Evolutionary conservation across 1,140 invertebrate genomes (phyloP), one percentile per base, ranked within the genome.

Genomic region (Eurosta solidaginis): DNA sequence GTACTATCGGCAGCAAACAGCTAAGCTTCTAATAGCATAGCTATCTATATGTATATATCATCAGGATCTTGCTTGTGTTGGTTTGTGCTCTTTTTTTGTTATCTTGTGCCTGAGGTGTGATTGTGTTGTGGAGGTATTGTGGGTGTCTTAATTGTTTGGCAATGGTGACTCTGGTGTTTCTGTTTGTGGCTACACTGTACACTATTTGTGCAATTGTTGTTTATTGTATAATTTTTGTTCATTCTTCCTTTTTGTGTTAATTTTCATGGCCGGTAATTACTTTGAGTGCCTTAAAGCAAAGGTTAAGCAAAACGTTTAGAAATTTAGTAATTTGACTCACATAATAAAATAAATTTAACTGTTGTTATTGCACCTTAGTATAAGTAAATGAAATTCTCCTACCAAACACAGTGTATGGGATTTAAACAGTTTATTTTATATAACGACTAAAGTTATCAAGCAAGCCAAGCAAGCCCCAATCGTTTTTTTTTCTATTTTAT

Each of bases 151-250:
- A 59, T 59, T 59, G 54, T 59, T 29, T 59, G 54, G 54, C 54
- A 59, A 59, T 59, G 54, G 54, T 59, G 54, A 59, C 54, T 59
- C 33, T 59, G 33, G 54, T 59, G 27, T 59, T 59, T 59, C 22
- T 29, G 3, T 59, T 59, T 59, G 54, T 17, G 54, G 54, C 33
- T 59, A 59, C 33, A 36, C n/a, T n/a, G n/a, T n/a, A n/a, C n/a
- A n/a, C n/a, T 59, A 59, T 59, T 59, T 59, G 33, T 33, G 33
- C 14, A 59, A 25, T 33, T 59, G 54, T 25, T 54, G 6, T 36
- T 36, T 3, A 25, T 54, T 2, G 22, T 54, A 20, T 25, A 27
- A 25, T 10, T 25, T 25, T 14, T 59, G 54, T 59, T 59, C n/a
- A n/a, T 6, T 29, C 17, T 59, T 59, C 14, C n/a, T 17, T 59